Evolutionary conservation across 2,888 invertebrate genomes (phyloP).

Genomic region (Andrena flavipes): DNA sequence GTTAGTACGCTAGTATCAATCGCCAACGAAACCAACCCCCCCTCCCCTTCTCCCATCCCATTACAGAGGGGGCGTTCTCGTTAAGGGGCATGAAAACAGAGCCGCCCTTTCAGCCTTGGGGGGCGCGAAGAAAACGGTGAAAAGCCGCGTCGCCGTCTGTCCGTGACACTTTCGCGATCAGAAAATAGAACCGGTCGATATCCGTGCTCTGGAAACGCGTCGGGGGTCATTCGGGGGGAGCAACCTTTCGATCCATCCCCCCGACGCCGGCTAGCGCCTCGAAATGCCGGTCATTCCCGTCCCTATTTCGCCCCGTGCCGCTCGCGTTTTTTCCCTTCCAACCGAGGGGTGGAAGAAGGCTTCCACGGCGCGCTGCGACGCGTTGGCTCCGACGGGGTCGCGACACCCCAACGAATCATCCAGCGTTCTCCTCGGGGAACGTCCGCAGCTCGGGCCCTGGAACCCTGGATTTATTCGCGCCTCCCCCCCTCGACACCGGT

Average conservation of each 20-base stretch:
- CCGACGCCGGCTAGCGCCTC: conserved; percentile 2
- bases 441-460: neutral
- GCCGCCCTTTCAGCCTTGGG: conserved; percentile 12
- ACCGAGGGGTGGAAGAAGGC: no score
- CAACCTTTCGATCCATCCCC: conserved; percentile 56
- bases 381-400: neutral
- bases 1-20: conserved; percentile 37
- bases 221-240: conserved; percentile 50
- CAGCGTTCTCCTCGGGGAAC: neutral
- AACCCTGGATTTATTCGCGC: conserved; percentile 41
- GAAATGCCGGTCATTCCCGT: conserved; percentile 36
- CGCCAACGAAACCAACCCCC: conserved; percentile 33
- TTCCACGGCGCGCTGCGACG: neutral
- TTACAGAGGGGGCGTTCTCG: neutral
- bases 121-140: neutral
- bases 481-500: conserved; percentile 35
- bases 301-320: conserved; percentile 7
- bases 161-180: conserved; percentile 58
- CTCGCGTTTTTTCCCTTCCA: conserved; percentile 2
- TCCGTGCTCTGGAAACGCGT: conserved; percentile 52
- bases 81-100: conserved; percentile 38
- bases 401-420: conserved; percentile 36
- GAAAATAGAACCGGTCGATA: conserved; percentile 54
- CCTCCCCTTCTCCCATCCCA: neutral
- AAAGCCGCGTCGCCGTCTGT: conserved; percentile 38